phyloP scores from a whole-genome alignment of 2,113 vertebrate species.

The Atherinomorus stipes region DNA sequence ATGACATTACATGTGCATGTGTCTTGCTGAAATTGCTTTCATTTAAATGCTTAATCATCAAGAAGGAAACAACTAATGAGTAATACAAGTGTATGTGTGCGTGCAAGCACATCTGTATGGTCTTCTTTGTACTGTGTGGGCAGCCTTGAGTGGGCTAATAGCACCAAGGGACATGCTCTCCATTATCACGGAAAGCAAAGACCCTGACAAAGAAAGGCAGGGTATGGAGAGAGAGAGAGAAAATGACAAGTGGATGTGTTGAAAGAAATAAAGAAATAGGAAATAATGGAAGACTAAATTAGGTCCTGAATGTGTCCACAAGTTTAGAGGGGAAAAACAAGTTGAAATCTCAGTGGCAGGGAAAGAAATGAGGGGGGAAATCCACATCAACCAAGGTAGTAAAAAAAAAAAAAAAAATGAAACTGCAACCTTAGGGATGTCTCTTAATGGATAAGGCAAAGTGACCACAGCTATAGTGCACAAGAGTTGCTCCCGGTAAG shows the following conservation, averaged over 20 bases:
- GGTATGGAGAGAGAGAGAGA: background rate
- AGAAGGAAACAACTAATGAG: conserved; percentile 20
- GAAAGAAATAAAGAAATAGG: background rate
- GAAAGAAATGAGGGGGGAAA: background rate
- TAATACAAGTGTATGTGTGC: conserved; percentile 17
- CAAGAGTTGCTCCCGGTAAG: conserved; percentile 12
- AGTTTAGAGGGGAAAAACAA: background rate
- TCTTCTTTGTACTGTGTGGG: conserved; percentile 44
- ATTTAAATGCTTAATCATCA: conserved; percentile 13
- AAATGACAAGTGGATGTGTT: background rate
- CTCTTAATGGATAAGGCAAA: conserved; percentile 42
- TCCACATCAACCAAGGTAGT: background rate
- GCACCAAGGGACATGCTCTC: conserved; percentile 40
- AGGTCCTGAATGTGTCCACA: background rate
- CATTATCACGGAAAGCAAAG: conserved; percentile 29
- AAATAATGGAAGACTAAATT: background rate
- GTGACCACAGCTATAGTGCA: conserved; percentile 32
- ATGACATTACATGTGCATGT: background rate
- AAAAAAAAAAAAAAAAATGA: background rate
- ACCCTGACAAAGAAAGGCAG: conserved; percentile 4
- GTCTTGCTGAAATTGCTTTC: background rate
- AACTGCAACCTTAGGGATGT: background rate
- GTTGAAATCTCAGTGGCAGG: background rate
- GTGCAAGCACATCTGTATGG: conserved; percentile 25
- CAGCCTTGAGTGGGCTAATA: conserved; percentile 60